Evolutionary conservation across 2,888 invertebrate genomes (phyloP).

Genomic region (Drosophila lacicola): DNA sequence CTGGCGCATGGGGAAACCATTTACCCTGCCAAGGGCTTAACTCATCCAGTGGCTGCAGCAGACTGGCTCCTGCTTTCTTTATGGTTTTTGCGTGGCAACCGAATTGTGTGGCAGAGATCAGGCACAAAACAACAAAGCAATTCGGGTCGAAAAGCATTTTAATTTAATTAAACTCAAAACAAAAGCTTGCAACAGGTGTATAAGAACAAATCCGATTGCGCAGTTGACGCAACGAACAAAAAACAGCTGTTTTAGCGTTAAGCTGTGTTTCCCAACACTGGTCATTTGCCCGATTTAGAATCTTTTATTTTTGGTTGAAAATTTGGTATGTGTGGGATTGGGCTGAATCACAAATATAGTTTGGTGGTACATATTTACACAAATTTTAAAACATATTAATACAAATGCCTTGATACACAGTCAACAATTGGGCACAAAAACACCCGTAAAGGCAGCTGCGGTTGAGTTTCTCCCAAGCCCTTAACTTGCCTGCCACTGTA

Average conservation of each 20-base stretch:
- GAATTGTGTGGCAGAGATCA: constrained; percentile 19
- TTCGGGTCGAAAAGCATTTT: constrained; percentile 36
- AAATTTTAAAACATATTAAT: constrained; percentile 18
- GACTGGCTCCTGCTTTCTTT: constrained; percentile 80
- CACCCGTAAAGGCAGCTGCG: constrained; percentile 34
- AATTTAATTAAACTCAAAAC: constrained; percentile 50
- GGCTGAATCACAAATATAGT: constrained; percentile 40
- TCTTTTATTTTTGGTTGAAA: constrained; percentile 21
- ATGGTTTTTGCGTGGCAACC: constrained; percentile 57
- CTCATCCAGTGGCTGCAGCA: constrained; percentile 31
- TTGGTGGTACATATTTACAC: constrained; percentile 42
- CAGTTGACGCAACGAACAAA: constrained; percentile 33
- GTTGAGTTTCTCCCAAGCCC: not conserved
- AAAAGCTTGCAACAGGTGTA: constrained; percentile 43
- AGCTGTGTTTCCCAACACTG: constrained; percentile 35
- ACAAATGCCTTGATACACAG: constrained; percentile 40
- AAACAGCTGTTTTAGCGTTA: constrained; percentile 51
- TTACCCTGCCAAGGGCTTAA: constrained; percentile 48
- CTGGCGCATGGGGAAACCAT: constrained; percentile 63
- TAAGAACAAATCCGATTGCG: constrained; percentile 54
- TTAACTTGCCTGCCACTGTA: constrained; percentile 82
- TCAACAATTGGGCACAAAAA: constrained; percentile 3
- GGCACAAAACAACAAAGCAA: constrained; percentile 22
- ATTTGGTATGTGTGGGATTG: constrained; percentile 29
- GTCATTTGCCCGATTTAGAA: constrained; percentile 3